Base-by-base conservation (phyloP, 2,888 invertebrate genomes). In the Myopa testacea region DNA sequence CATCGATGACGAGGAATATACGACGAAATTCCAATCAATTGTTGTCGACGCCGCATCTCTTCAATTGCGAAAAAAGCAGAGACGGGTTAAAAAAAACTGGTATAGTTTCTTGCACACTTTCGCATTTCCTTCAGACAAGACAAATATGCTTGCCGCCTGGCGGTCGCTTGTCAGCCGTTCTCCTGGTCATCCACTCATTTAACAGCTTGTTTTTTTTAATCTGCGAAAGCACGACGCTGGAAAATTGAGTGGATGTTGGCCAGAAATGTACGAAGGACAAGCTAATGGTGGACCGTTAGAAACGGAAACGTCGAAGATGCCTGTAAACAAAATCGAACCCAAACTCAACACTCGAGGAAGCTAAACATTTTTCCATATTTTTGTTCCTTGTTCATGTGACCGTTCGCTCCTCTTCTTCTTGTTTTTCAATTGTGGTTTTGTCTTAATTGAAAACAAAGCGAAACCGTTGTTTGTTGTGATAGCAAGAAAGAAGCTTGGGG, bases 1-100 rank as follows among this genome's bases (percentile, higher is more conserved):
- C 70, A 76, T 69, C 73, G 84, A 83, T 81, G 80, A 76, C 68
- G 52, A 70, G 80, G 76, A 34, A 26, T 65, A 37, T 37, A 65
- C 65, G 10, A 83, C 65, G 10, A 83, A 83, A 84, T 85, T 84
- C 84, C 86, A 87, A 87, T 86, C 87, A 86, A 87, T 87, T 86
- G 86, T 82, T 81, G 80, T 78, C 34, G 68, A 45, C 34, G 19
- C 68, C 14, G 58, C 40, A 68, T 19, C 37, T 16, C n/a, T 37
- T 50, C 4, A 55, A 45, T 45, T 45, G 45, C 45, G 45, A 45
- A 45, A 45, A 45, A 45, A 45, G 10, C 37, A 75, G 67, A 67
- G 38, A 19, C 40, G 14, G 19, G 26, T 38, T 40, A 38, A 12
- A 14, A 69, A 68, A 75, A 68, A 69, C 7, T 69, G 45, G 45